Evolutionary conservation across 2,113 vertebrate genomes (phyloP).

Genomic region (Cheirogaleus medius): DNA sequence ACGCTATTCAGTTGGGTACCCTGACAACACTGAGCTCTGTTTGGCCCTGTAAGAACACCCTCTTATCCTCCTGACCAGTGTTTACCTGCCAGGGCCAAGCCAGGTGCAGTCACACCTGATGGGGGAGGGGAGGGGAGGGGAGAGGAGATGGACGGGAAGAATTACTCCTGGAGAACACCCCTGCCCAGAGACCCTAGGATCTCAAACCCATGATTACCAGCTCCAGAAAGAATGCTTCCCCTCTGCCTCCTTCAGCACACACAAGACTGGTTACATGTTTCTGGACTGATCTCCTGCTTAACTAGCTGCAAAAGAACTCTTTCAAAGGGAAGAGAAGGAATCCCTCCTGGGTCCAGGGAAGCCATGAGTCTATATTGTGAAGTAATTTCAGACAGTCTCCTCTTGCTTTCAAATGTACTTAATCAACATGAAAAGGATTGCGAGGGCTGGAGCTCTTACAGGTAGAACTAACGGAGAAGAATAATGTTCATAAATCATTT

Average conservation of each 20-base stretch:
- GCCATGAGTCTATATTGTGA: neutral
- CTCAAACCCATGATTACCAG: neutral
- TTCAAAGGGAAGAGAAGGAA: constrained; percentile 45
- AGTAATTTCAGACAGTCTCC: constrained; percentile 50
- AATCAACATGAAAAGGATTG: constrained; percentile 65
- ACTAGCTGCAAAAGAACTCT: constrained; percentile 23
- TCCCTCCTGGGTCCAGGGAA: constrained; percentile 13
- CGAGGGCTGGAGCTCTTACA: constrained; percentile 60
- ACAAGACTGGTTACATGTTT: neutral
- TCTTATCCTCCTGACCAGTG: neutral
- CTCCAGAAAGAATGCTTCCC: neutral
- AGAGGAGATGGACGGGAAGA: neutral
- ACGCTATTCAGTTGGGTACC: neutral
- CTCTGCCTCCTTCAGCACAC: neutral
- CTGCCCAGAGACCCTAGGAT: neutral
- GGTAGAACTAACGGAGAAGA: constrained; percentile 65
- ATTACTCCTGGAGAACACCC: neutral
- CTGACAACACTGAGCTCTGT: neutral
- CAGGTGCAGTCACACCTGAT: neutral
- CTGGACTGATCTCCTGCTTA: constrained; percentile 32
- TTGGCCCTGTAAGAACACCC: neutral
- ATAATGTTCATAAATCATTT: constrained; percentile 77
- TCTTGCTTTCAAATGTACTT: constrained; percentile 73
- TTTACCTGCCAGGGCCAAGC: neutral
- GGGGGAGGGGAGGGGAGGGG: no score